These are phyloP conservation scores for Orcinus orca DNA, from an alignment of 2,113 vertebrate genomes.

Conservation along the genomic window DNA sequence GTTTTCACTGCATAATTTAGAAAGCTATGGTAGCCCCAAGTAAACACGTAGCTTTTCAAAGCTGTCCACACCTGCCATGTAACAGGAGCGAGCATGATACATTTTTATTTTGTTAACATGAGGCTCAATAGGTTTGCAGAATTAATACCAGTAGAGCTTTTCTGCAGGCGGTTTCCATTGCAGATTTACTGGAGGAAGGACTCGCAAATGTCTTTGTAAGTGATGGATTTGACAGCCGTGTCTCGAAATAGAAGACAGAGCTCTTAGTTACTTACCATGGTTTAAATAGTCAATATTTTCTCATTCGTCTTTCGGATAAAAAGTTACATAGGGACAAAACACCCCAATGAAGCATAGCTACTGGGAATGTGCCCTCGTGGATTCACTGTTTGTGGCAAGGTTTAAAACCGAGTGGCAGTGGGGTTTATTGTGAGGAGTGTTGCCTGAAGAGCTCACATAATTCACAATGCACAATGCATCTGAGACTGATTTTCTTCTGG, in stretches of 20 bases:
- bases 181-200: slow-evolving; percentile 45
- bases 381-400: neutral
- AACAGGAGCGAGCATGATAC: neutral
- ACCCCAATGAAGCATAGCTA: neutral
- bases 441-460: neutral
- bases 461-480: neutral
- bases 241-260: slow-evolving; percentile 66
- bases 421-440: neutral
- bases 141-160: slow-evolving; percentile 66
- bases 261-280: slow-evolving; percentile 69
- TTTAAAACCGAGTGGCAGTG: neutral
- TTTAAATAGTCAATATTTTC: slow-evolving; percentile 74
- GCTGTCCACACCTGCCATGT: slow-evolving; percentile 39
- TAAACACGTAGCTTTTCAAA: slow-evolving; percentile 50
- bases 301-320: slow-evolving; percentile 71
- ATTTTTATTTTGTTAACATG: slow-evolving; percentile 64
- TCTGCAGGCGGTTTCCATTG: neutral
- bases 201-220: slow-evolving; percentile 67
- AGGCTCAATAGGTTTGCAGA: slow-evolving; percentile 50
- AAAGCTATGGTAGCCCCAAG: slow-evolving; percentile 39
- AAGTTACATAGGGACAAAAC: slow-evolving; percentile 12
- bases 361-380: neutral
- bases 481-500: neutral
- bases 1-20: slow-evolving; percentile 65
- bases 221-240: slow-evolving; percentile 74